Percentiles rank a stretch among this genome's conserved stretches.
Evolutionary conservation across 2,113 vertebrate species (phyloP).

Genomic region (Nyctereutes procyonoides): DNA sequence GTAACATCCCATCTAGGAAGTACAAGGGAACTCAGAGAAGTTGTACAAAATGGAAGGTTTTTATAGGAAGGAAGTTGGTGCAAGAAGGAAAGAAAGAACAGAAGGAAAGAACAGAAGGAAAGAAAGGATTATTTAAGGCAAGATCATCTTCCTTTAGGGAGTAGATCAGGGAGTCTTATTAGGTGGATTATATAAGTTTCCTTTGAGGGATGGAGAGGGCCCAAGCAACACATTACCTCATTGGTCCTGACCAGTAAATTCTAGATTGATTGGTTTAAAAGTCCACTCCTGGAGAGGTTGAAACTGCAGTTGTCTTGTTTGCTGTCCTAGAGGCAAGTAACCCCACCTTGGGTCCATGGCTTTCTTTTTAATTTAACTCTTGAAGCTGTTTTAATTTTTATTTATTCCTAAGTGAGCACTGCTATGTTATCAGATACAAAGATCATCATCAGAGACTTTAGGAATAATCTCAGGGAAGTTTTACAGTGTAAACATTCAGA

Average conservation of each 20-base stretch:
- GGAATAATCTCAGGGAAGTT: neutral
- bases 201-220: neutral
- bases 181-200: neutral
- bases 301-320: neutral
- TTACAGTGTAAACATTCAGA: neutral
- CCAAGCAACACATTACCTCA: neutral
- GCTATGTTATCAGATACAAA: neutral
- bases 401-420: neutral
- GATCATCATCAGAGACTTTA: neutral
- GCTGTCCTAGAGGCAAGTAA: neutral
- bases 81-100: too few relatives aligned
- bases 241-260: neutral
- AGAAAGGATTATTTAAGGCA: neutral
- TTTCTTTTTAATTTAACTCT: neutral
- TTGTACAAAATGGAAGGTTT: neutral
- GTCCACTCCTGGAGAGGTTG: neutral
- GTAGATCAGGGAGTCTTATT: neutral
- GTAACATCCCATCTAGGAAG: neutral
- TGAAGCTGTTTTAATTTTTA: neutral
- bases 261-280: neutral
- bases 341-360: neutral
- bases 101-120: neutral
- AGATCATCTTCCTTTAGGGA: neutral
- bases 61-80: neutral
- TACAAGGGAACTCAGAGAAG: neutral